Evolutionary conservation across 2,888 invertebrate genomes (phyloP), one percentile per base, ranked within the genome.

Genomic region (Pollenia griseotomentosa): DNA sequence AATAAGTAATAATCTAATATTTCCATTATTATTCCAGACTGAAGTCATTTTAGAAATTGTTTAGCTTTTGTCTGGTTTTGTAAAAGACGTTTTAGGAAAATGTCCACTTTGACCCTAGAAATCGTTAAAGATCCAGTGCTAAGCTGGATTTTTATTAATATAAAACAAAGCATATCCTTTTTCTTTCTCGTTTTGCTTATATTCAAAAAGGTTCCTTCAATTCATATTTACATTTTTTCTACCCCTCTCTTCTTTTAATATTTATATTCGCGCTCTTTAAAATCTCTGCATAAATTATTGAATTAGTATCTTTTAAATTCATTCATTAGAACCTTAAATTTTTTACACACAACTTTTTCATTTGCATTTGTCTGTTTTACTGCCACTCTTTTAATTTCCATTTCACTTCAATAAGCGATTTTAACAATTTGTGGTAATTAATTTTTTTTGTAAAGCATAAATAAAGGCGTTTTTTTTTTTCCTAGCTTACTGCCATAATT

Each of bases 201-300:
- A 19, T 59, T 75, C 10, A 14, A 59, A 48, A 73, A 66, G 77
- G 75, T 75, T 83, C 77, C 46, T 80, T 46, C n/a, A 46, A 71
- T 40, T 81, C 19, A 55, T 74, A 40, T 59, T 61, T 73, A 2
- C 14, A 55, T 16, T 71, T 14, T 75, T 83, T 63, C 12, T 8
- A 46, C 8, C 16, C 57, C n/a, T 61, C 9, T 11, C 12, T 77
- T 86, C 82, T 9, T 48, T 57, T 40, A 40, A 16, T 16, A 61
- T 51, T 61, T 48, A 42, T 48, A 51, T 71, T 19, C 65, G 10
- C 70, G 5, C 23, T 42, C 19, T 65, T 14, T 40, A 87, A 90
- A 90, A 90, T 90, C 91, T 90, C 90, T 89, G 90, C 91, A 90
- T 91, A 91, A 91, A 90, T 91, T 91, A 91, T 90, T 90, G 90